Evolutionary conservation across 2,113 vertebrate species (phyloP), one percentile per base, ranked within the genome.

Genomic region (Plestiodon gilberti): DNA sequence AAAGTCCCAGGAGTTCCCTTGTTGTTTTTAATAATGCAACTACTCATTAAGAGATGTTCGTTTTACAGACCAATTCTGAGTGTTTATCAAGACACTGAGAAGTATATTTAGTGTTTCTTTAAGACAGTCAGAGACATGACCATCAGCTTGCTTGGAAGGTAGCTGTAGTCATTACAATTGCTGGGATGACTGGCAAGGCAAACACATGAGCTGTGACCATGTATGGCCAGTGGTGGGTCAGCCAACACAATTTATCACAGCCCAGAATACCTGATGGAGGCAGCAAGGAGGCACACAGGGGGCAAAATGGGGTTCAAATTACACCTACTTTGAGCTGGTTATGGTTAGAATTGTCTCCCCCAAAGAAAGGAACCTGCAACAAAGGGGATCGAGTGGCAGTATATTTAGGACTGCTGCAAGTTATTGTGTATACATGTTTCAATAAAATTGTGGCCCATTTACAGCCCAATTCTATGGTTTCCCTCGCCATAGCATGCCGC

Each of bases 11-110:
- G 83, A 92, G 81, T 48, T 87, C 20, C 62, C 10, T 30, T 89
- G 20, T 35, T 87, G 74, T 61, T 90, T 83, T 88, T 78, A 87
- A 88, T 87, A 91, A 78, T 3, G 13, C 9, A 89, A 78, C 43
- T 89, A 10, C 61, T 87, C 61, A 88, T 17, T 1, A 52, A 40
- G 23, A 25, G 2, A 1, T 91, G 78, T 43, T 23, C 28, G 2
- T 79, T 10, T 0, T 55, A 8, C 14, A 35, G 79, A 71, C 23
- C 1, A 87, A 33, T 40, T 55, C 28, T 83, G 40, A 87, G 48
- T 40, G 4, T 57, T 23, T 64, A 30, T 74, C 25, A n/a, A 75
- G n/a, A 65, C 13, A 23, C 30, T 61, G 33, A 67, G 64, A 33
- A 61, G 18, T 62, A 20, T 40, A 59, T 1, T 69, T 23, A 70